Evolutionary conservation across 2,797 vertebrate species (phyloP).

Genomic region (Neostethus bicornis): DNA sequence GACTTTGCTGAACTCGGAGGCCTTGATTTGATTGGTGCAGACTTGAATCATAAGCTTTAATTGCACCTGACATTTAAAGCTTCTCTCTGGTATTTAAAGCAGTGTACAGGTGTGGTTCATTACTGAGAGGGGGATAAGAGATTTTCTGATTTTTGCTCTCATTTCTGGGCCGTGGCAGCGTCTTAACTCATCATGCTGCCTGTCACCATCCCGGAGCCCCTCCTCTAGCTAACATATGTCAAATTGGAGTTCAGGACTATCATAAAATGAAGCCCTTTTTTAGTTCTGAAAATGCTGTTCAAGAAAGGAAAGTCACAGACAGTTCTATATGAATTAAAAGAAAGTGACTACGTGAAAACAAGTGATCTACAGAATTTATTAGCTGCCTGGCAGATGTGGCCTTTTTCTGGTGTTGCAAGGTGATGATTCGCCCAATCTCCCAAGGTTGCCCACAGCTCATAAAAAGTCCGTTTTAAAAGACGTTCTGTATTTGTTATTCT

Average conservation of each 20-base stretch:
- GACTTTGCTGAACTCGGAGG: conserved; percentile 72
- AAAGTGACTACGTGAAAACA: conserved; percentile 20
- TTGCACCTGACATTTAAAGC: conserved; percentile 86
- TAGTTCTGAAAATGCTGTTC: conserved; percentile 26
- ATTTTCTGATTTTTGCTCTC: conserved; percentile 70
- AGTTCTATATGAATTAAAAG: conserved; percentile 19
- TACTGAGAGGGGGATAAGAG: conserved; percentile 74
- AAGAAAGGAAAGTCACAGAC: conserved; percentile 20
- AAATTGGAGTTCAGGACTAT: conserved; percentile 55
- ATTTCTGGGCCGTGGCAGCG: conserved; percentile 55
- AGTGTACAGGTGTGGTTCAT: conserved; percentile 86
- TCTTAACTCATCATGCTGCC: conserved; percentile 72
- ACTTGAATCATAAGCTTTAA: conserved; percentile 85
- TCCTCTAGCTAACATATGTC: conserved; percentile 57
- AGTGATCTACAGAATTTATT: conserved; percentile 16
- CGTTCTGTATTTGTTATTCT: conserved; percentile 85
- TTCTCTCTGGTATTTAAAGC: conserved; percentile 86
- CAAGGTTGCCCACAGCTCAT: conserved; percentile 70
- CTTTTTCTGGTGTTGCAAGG: conserved; percentile 52
- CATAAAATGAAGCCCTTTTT: conserved; percentile 41
- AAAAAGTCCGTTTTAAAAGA: conserved; percentile 84
- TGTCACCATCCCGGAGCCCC: conserved; percentile 53
- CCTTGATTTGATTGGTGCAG: conserved; percentile 84
- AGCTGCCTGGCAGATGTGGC: conserved; percentile 1
- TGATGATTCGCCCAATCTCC: conserved; percentile 82